Evolutionary conservation across 2,113 vertebrate genomes (phyloP).

Genomic region (Salvelinus sp.): DNA sequence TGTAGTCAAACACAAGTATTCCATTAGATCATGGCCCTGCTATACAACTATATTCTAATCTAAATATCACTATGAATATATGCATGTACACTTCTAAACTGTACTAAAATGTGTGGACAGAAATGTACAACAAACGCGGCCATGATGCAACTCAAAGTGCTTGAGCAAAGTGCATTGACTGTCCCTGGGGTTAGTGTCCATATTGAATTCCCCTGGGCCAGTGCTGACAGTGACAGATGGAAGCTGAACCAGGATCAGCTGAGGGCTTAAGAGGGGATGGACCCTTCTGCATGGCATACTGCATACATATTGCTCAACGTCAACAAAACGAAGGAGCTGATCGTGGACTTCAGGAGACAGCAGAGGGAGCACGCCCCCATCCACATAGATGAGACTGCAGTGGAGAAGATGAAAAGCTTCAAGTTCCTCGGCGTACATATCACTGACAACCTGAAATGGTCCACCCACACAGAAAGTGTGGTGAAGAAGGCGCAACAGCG

Average conservation of each 20-base stretch:
- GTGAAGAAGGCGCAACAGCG: too few relatives aligned
- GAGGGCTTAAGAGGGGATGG: constrained; percentile 15
- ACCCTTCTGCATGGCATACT: neutral
- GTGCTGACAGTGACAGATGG: constrained; percentile 56
- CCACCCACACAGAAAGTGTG: too few relatives aligned
- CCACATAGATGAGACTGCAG: too few relatives aligned
- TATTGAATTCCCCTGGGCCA: constrained; percentile 47
- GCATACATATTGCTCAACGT: too few relatives aligned
- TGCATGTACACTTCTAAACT: too few relatives aligned
- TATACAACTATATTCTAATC: neutral
- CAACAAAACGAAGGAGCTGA: constrained; percentile 15
- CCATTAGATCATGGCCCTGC: neutral
- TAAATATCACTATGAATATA: neutral
- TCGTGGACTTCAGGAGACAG: too few relatives aligned
- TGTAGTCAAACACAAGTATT: constrained; percentile 1
- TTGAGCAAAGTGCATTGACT: constrained; percentile 29
- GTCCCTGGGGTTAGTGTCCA: constrained; percentile 40
- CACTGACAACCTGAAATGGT: too few relatives aligned
- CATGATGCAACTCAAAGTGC: constrained; percentile 29
- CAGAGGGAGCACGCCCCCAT: too few relatives aligned
- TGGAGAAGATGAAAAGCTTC: too few relatives aligned
- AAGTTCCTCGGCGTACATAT: too few relatives aligned
- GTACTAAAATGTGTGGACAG: too few relatives aligned
- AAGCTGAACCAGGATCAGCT: constrained; percentile 16
- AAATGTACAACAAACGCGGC: too few relatives aligned